Percentiles rank a stretch among this genome's conserved stretches.
Conservation (phyloP, 2,888 invertebrate genomes). For the Apodemia zela region DNA sequence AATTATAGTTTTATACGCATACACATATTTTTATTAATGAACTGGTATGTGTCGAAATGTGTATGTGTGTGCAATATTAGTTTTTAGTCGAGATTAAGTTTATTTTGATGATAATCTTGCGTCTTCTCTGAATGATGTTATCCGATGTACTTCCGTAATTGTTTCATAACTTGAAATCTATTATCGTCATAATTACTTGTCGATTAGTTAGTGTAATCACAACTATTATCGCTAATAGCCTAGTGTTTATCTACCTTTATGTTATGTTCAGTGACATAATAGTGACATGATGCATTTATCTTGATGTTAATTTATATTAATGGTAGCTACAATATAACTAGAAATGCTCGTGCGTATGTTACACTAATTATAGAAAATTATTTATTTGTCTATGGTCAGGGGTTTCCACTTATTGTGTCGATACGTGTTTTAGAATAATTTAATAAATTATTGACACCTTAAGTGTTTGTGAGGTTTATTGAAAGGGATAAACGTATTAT, state of each 20-base stretch:
- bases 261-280: constrained; percentile 74
- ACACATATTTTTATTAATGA: constrained; percentile 67
- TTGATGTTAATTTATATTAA: constrained; percentile 77
- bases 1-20: constrained; percentile 73
- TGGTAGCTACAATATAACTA: constrained; percentile 72
- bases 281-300: constrained; percentile 80
- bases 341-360: constrained; percentile 72
- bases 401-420: constrained; percentile 49
- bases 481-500: constrained; percentile 25
- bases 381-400: constrained; percentile 59
- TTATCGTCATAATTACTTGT: constrained; percentile 49
- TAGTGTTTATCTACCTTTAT: constrained; percentile 44
- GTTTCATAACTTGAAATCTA: constrained; percentile 59
- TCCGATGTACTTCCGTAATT: constrained; percentile 60
- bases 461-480: constrained; percentile 18
- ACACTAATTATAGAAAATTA: constrained; percentile 70
- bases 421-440: constrained; percentile 58
- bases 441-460: constrained; percentile 35
- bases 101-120: constrained; percentile 48
- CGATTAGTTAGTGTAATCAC: constrained; percentile 76
- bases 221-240: constrained; percentile 65
- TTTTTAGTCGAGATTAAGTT: constrained; percentile 62
- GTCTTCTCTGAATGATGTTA: constrained; percentile 42
- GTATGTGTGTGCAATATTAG: constrained; percentile 82
- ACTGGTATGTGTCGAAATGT: constrained; percentile 68